These are phyloP conservation scores for Drosophila fungiperda DNA, from an alignment of 2,888 invertebrate species.

Conservation along the genomic window DNA sequence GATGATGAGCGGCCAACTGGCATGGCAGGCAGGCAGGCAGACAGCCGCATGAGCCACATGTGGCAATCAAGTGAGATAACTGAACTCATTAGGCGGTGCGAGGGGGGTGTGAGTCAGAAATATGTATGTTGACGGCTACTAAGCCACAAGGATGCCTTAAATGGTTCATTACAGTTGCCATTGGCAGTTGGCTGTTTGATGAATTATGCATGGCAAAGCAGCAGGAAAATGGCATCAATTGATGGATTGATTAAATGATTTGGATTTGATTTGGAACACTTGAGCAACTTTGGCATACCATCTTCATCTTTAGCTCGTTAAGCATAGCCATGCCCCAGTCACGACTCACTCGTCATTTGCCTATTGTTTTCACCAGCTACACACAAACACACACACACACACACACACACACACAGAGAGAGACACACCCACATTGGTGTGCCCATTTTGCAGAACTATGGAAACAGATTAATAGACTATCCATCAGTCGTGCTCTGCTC, in stretches of 20 bases:
- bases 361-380: constrained; percentile 3
- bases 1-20: constrained; percentile 43
- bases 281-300: constrained; percentile 4
- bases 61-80: constrained; percentile 60
- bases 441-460: constrained; percentile 22
- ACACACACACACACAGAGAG: constrained; percentile 1
- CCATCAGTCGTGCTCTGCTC: not conserved
- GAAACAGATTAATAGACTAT: constrained; percentile 41
- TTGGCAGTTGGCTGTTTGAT: constrained; percentile 44
- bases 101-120: not conserved
- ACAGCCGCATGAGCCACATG: constrained; percentile 39
- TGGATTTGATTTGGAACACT: constrained; percentile 26
- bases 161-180: constrained; percentile 59
- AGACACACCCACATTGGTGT: constrained; percentile 3
- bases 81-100: constrained; percentile 53
- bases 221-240: constrained; percentile 39
- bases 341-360: constrained; percentile 1
- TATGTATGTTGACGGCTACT: constrained; percentile 13
- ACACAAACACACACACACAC: constrained; percentile 6
- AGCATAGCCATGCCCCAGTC: not conserved
- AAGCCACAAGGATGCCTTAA: constrained; percentile 56
- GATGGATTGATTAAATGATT: constrained; percentile 60
- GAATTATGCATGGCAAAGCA: constrained; percentile 46
- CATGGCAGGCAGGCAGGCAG: not conserved
- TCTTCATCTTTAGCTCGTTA: constrained; percentile 1